These are phyloP conservation scores for Ophiodon elongatus DNA, from an alignment of 2,113 vertebrate species.

Conservation along the genomic window DNA sequence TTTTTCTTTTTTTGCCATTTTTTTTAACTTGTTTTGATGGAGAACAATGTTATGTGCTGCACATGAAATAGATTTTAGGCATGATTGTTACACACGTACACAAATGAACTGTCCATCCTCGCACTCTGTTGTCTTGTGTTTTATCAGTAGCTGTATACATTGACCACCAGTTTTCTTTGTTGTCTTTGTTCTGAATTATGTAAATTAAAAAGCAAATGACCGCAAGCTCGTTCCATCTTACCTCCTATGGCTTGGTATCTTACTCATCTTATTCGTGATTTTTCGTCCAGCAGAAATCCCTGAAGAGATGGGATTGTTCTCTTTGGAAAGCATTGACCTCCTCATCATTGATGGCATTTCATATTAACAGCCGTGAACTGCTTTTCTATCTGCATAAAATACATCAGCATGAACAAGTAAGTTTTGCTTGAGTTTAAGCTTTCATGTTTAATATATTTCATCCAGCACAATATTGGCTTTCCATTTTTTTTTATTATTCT, in stretches of 20 bases:
- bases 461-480: not conserved
- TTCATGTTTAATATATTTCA: not conserved
- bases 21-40: slow-evolving; percentile 41
- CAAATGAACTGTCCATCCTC: slow-evolving; percentile 9
- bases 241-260: slow-evolving; percentile 64
- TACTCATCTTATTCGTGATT: not conserved
- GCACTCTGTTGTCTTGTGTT: slow-evolving; percentile 1
- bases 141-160: slow-evolving; percentile 10
- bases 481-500: not conserved
- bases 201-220: slow-evolving; percentile 39
- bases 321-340: not conserved
- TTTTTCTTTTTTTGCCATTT: slow-evolving; percentile 19
- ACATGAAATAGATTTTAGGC: slow-evolving; percentile 30
- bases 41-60: slow-evolving; percentile 35
- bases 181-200: slow-evolving; percentile 26
- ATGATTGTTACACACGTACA: slow-evolving; percentile 44
- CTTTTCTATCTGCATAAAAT: slow-evolving; percentile 3
- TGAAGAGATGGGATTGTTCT: slow-evolving; percentile 13
- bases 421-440: slow-evolving; percentile 1
- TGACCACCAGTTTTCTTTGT: not conserved
- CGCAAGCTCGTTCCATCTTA: slow-evolving; percentile 34
- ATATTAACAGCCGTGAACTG: slow-evolving; percentile 13
- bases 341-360: slow-evolving; percentile 4
- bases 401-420: not conserved
- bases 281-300: slow-evolving; percentile 29